Percentiles rank a stretch among this genome's conserved stretches.
These are phyloP conservation scores for Tribolium castaneum DNA, from an alignment of 1,140 invertebrate species.

Conservation along the genomic window DNA sequence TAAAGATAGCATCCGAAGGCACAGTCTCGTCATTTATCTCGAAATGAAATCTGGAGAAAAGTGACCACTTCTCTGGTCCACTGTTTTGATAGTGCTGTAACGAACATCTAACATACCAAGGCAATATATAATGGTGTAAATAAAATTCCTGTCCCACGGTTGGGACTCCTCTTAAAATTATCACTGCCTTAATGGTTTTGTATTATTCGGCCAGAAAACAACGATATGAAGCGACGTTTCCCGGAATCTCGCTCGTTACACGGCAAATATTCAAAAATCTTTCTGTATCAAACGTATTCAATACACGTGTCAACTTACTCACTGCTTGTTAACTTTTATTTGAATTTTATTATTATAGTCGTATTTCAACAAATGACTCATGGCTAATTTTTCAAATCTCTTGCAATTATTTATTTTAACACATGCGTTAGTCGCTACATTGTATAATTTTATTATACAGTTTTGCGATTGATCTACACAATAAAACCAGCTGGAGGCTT, in stretches of 20 bases:
- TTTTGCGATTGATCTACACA: neutral
- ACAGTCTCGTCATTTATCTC: neutral
- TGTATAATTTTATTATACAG: neutral
- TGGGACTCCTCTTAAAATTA: constrained; percentile 41
- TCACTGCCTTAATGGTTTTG: constrained; percentile 39
- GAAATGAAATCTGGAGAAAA: constrained; percentile 7
- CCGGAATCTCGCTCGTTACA: neutral
- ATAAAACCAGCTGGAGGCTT: neutral
- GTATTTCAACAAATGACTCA: neutral
- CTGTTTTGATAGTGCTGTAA: constrained; percentile 39
- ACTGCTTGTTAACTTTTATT: neutral
- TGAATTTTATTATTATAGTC: neutral
- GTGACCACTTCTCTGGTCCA: constrained; percentile 37
- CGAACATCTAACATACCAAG: constrained; percentile 47
- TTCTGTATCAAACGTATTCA: neutral
- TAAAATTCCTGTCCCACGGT: constrained; percentile 48
- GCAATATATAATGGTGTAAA: constrained; percentile 45
- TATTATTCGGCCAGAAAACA: constrained; percentile 31
- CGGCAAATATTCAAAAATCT: neutral
- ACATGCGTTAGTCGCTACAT: neutral
- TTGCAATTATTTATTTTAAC: neutral
- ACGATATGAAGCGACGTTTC: constrained; percentile 1
- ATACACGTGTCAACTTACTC: neutral
- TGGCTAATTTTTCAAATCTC: neutral
- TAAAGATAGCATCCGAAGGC: constrained; percentile 33